Evolutionary conservation across 2,888 invertebrate species (phyloP), one percentile per base, ranked within the genome.

Genomic region (Sinelater perroti): DNA sequence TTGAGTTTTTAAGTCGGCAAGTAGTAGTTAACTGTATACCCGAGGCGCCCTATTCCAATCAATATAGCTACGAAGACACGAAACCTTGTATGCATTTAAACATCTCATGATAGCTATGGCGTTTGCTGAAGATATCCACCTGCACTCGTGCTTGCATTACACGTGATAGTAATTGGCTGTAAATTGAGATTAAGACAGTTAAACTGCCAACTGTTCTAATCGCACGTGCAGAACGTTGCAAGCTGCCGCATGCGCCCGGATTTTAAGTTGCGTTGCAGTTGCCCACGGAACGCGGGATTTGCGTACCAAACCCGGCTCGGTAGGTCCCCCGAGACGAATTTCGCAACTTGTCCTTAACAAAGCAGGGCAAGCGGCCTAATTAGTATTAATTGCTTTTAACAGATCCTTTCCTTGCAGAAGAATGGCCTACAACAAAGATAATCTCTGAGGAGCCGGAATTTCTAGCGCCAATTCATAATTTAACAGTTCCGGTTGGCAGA

Each of bases 401-500:
- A 40, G 40, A 50, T 50, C 4, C 45, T 52, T 53, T 57, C 26
- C 69, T 83, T 83, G 0, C 82, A 85, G 85, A 85, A 73, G 82
- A 83, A 11, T 83, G 84, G 74, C 81, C 82, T 67, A 82, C 82
- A 1, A 82, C 84, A 1, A 83, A 81, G 68, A 81, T 82, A 66
- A 78, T 80, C 50, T 77, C 80, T 0, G 83, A 83, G 50, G 84
- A 84, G 61, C 86, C 86, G 0, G 84, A 84, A 62, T 86, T 86
- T 65, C 81, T 83, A 56, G 76, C 80, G 8, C 83, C 85, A 0
- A 86, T 87, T 36, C 82, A 83, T 30, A 87, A 87, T 72, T 80
- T 84, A 66, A 87, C 86, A 1, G 83, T 85, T 64, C 84, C 85
- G 42, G 79, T 86, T 1, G 87, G 87, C 7, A 75, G 85, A 56